Conservation (phyloP, 2,113 vertebrate species). For the Petrocephalus microphthalmus region DNA sequence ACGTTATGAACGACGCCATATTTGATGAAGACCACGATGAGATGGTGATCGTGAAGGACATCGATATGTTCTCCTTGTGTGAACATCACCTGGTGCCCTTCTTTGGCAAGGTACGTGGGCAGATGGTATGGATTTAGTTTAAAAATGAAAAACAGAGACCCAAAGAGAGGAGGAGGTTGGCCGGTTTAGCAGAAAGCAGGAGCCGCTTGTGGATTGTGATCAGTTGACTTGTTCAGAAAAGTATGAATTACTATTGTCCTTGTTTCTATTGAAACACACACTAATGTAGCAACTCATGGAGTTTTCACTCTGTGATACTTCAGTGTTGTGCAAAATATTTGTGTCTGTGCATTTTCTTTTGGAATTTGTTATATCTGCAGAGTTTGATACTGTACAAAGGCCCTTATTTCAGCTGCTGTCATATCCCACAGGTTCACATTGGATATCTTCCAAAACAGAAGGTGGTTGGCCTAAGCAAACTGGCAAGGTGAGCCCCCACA, state of each 20-base stretch:
- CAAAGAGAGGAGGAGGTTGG: neutral
- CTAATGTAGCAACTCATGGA: neutral
- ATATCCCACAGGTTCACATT: constrained; percentile 45
- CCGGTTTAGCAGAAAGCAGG: neutral
- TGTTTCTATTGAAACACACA: neutral
- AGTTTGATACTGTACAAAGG: neutral
- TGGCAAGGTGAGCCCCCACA: constrained; percentile 42
- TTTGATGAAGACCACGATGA: constrained; percentile 57
- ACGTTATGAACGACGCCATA: constrained; percentile 50
- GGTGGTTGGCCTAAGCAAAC: constrained; percentile 45
- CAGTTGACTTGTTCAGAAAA: neutral
- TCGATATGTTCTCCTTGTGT: constrained; percentile 51
- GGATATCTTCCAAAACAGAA: constrained; percentile 54
- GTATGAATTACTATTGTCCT: neutral
- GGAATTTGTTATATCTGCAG: neutral
- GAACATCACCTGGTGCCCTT: constrained; percentile 57
- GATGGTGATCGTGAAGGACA: constrained; percentile 54
- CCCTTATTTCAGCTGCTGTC: neutral
- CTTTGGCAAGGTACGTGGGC: constrained; percentile 49
- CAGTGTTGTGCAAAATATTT: neutral
- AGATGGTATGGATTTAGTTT: neutral
- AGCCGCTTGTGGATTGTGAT: neutral
- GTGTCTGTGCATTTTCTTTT: neutral
- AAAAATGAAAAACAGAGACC: neutral
- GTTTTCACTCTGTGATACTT: neutral